phyloP scores from a whole-genome alignment of 2,113 vertebrate genomes.

The Psettodes erumei region DNA sequence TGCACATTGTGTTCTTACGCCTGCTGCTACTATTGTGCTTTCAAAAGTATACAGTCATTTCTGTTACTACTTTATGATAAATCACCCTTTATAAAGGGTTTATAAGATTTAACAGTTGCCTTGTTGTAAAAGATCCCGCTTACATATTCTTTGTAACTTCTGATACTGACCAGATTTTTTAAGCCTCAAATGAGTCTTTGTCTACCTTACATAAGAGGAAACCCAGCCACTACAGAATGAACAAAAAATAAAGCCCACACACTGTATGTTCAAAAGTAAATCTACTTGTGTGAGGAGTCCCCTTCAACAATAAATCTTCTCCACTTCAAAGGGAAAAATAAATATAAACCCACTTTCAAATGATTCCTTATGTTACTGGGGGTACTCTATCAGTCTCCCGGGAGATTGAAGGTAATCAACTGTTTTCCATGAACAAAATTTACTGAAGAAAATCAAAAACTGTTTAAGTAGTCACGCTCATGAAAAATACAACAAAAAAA shows the following conservation, averaged over 20 bases:
- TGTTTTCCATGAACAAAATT: constrained; percentile 55
- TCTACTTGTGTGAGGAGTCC: not conserved
- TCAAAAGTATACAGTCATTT: not conserved
- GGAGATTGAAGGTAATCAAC: constrained; percentile 61
- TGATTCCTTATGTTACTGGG: constrained; percentile 35
- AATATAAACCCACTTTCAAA: constrained; percentile 47
- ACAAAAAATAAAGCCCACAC: constrained; percentile 2
- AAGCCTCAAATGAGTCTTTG: not conserved
- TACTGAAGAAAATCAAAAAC: too few relatives aligned
- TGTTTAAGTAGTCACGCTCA: not conserved
- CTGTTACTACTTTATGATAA: not conserved
- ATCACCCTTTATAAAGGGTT: not conserved
- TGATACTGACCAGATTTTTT: not conserved
- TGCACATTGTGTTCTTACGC: not conserved
- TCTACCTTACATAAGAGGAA: not conserved
- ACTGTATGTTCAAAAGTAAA: not conserved
- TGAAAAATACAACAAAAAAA: constrained; percentile 9
- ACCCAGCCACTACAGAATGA: not conserved
- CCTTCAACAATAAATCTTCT: constrained; percentile 39
- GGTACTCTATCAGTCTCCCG: constrained; percentile 52
- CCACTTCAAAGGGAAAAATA: constrained; percentile 40
- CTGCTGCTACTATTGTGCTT: not conserved
- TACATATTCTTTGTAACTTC: not conserved
- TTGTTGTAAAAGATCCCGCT: too few relatives aligned
- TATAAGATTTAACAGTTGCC: not conserved